These are phyloP conservation scores for Dufourea novaeangliae DNA, from an alignment of 1,140 invertebrate species.

Conservation along the genomic window DNA sequence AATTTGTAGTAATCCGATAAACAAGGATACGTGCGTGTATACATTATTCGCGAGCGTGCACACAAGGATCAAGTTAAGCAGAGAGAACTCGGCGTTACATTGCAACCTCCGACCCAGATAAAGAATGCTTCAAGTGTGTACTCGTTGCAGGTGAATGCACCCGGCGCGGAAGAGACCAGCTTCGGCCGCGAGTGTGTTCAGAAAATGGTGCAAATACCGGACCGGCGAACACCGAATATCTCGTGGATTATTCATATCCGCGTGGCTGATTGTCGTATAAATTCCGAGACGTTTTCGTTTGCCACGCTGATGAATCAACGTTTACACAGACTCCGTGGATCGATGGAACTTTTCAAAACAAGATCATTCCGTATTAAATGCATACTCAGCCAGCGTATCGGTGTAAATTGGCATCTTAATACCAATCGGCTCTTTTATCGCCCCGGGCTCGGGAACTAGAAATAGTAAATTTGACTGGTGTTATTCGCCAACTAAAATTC, in stretches of 20 bases:
- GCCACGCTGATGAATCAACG: not conserved
- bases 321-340: not conserved
- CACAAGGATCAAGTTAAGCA: conserved; percentile 37
- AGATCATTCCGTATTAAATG: not conserved
- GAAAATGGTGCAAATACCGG: conserved; percentile 17
- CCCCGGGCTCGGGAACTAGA: too few relatives aligned
- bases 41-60: not conserved
- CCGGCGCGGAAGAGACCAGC: conserved; percentile 14
- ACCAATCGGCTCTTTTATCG: not conserved
- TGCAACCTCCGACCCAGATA: conserved; percentile 62
- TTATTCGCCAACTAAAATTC: too few relatives aligned
- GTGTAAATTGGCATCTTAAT: not conserved
- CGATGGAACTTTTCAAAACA: not conserved
- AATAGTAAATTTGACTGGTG: too few relatives aligned
- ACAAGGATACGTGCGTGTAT: not conserved
- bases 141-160: conserved; percentile 64
- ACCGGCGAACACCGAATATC: not conserved
- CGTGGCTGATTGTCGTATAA: not conserved
- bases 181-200: not conserved
- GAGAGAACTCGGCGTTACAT: conserved; percentile 34
- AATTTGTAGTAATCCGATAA: conserved; percentile 16
- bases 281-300: not conserved
- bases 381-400: too few relatives aligned
- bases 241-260: too few relatives aligned
- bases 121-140: conserved; percentile 58